These are phyloP conservation scores for Stichopus horrens DNA, from an alignment of 53 echinoderm and acorn worm species.

Conservation along the genomic window DNA sequence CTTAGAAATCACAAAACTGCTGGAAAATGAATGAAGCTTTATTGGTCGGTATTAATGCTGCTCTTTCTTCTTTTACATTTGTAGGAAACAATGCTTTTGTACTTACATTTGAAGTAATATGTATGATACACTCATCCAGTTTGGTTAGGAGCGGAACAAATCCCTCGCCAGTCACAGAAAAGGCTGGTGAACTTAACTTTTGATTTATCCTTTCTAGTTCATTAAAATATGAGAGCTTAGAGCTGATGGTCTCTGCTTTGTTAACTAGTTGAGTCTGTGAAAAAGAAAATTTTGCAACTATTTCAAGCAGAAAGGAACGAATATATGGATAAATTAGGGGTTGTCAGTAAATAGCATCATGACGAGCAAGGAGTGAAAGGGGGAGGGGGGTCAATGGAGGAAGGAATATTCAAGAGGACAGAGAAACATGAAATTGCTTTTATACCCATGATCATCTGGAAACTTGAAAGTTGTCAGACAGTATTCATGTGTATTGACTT, in stretches of 20 bases:
- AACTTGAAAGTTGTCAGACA: too few species aligned
- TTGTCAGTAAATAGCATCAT: too few species aligned
- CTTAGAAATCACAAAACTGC: not conserved
- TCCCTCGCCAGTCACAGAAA: constrained; percentile 90
- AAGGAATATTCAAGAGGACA: too few species aligned
- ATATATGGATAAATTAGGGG: too few species aligned
- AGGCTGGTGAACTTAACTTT: constrained; percentile 92
- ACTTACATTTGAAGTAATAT: constrained; percentile 90
- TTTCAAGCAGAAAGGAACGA: too few species aligned
- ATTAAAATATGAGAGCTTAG: constrained; percentile 90
- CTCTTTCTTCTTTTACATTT: too few species aligned
- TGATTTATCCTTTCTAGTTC: constrained; percentile 95
- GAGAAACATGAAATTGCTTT: too few species aligned
- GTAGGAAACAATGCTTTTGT: not conserved
- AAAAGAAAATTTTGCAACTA: not conserved
- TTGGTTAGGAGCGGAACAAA: constrained; percentile 95
- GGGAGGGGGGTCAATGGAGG: too few species aligned
- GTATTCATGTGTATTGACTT: too few species aligned
- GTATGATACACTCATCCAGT: constrained; percentile 95
- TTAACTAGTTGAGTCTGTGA: constrained; percentile 89
- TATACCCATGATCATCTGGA: too few species aligned
- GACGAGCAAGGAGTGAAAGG: too few species aligned
- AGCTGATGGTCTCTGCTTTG: constrained; percentile 92
- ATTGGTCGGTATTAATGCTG: too few species aligned
- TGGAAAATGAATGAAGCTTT: not conserved